Evolutionary conservation across 2,113 vertebrate genomes (phyloP).

Genomic region (Dascyllus trimaculatus): DNA sequence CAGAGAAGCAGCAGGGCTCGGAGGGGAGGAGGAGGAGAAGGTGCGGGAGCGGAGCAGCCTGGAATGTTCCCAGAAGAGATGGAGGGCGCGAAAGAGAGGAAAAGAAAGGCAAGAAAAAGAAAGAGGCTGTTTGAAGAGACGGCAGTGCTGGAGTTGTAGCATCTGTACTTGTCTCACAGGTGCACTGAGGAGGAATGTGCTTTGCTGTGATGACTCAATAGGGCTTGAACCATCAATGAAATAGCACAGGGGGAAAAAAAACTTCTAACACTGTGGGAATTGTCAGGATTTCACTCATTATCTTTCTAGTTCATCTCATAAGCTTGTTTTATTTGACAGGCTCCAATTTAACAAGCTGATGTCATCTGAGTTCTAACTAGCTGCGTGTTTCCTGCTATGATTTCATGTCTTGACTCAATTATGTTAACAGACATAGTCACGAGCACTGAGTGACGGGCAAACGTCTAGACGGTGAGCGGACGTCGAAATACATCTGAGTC

Average conservation of each 20-base stretch:
- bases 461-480: slow-evolving; percentile 37
- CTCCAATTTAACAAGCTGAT: slow-evolving; percentile 59
- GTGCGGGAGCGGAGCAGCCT: slow-evolving; percentile 65
- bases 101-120: slow-evolving; percentile 46
- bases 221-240: slow-evolving; percentile 56
- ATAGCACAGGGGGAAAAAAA: slow-evolving; percentile 8
- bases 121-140: slow-evolving; percentile 60
- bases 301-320: slow-evolving; percentile 59
- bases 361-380: slow-evolving; percentile 44
- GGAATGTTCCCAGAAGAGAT: slow-evolving; percentile 82
- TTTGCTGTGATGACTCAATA: slow-evolving; percentile 71
- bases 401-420: slow-evolving; percentile 66
- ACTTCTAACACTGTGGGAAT: slow-evolving; percentile 27
- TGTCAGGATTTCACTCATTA: slow-evolving; percentile 50
- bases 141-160: slow-evolving; percentile 48
- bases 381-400: slow-evolving; percentile 53
- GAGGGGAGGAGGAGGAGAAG: slow-evolving; percentile 56
- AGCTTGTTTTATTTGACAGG: slow-evolving; percentile 60
- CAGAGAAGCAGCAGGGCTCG: slow-evolving; percentile 46
- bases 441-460: slow-evolving; percentile 36
- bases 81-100: slow-evolving; percentile 52
- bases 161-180: slow-evolving; percentile 69
- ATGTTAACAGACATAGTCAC: neutral
- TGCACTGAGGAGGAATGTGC: slow-evolving; percentile 71
- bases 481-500: slow-evolving; percentile 32